Base-by-base conservation (phyloP, 1,140 invertebrate genomes). In the Polyergus mexicanus region DNA sequence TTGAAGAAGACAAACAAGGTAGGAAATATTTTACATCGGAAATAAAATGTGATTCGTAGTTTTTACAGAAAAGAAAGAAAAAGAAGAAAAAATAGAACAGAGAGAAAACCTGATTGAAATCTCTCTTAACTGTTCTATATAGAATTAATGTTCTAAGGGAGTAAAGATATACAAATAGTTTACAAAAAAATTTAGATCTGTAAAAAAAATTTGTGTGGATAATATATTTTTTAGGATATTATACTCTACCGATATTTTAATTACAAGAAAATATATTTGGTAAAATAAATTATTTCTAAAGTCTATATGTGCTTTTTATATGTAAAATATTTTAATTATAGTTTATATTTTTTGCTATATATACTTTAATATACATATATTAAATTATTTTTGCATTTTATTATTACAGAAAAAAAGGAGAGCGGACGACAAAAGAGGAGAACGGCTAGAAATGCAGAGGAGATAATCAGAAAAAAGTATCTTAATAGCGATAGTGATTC, bases 401-500 rank as follows among this genome's bases (percentile, higher is more conserved):
- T 66, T 66, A 44, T 77, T 86, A 47, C 32, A 58, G 75, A 47
- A 1, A 7, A n/a, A 56, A 44, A 32, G 2, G 89, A 91, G 8
- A 91, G 71, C 47, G 91, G 88, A 65, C 88, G 91, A 32, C 91
- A 93, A 60, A 94, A 90, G 25, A 89, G 93, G 38, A 91, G 68
- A 76, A 93, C 93, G 47, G 93, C 93, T 7, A 91, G 80, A 71
- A 93, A 92, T 76, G 93, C 93, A 4, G 93, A 93, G 80, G 92
- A 93, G 63, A 91, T 93, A 58, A 93, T 94, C 28, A 86, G 90
- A 13, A 94, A 92, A 56, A 89, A 93, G 16, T 91, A 88, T 54
- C 74, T 92, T 7, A 90, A 88, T 56, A 72, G 87, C 10, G 91
- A 93, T 16, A 92, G 89, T 25, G 93, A 93, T 83, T 80, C 47